Percentiles rank a stretch among this genome's conserved stretches.
Evolutionary conservation across 2,797 vertebrate species (phyloP).

Genomic region (Cheirogaleus major): DNA sequence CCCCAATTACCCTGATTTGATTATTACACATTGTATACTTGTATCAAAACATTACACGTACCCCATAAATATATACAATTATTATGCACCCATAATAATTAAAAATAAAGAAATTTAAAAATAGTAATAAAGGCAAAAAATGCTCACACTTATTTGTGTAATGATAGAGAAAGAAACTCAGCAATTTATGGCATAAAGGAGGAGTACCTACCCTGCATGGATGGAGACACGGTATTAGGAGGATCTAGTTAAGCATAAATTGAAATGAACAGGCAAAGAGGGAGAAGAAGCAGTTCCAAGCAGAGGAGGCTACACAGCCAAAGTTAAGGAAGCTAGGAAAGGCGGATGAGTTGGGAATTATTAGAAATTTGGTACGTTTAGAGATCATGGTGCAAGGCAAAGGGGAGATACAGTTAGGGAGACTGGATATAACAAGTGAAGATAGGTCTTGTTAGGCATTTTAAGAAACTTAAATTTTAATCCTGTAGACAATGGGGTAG

Average conservation of each 20-base stretch:
- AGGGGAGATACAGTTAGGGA: not conserved
- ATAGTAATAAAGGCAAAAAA: not conserved
- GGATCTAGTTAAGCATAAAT: not conserved
- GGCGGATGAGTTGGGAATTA: not conserved
- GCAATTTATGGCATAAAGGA: not conserved
- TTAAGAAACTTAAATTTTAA: not conserved
- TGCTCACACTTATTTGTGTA: not conserved
- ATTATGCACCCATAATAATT: too few relatives aligned
- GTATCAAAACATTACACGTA: too few relatives aligned
- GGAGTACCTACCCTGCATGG: not conserved
- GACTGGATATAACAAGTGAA: not conserved
- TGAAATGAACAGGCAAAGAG: not conserved
- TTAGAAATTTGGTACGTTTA: not conserved
- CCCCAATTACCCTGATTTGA: too few relatives aligned
- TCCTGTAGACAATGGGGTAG: not conserved
- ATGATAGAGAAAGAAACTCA: not conserved
- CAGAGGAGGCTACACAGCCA: not conserved
- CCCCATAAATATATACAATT: too few relatives aligned
- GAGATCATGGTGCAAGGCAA: not conserved
- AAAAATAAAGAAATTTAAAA: not conserved
- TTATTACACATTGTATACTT: too few relatives aligned
- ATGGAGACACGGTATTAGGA: not conserved
- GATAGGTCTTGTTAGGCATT: not conserved
- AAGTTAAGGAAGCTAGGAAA: not conserved
- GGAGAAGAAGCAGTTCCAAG: not conserved